These are phyloP conservation scores for Brachionus rotundiformis DNA, from an alignment of 1,140 invertebrate species.

Conservation along the genomic window DNA sequence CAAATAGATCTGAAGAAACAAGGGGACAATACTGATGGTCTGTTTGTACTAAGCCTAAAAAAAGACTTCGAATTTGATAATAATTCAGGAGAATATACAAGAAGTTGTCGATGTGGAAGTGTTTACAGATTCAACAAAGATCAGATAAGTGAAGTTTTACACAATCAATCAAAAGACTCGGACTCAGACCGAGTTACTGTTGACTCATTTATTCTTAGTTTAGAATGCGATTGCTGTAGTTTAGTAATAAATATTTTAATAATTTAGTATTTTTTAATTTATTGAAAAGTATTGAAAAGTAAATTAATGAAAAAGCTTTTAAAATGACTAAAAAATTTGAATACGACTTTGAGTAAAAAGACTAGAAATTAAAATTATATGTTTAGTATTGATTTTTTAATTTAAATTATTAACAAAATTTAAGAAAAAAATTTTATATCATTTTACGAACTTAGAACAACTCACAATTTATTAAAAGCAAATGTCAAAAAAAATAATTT, in stretches of 20 bases:
- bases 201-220: background rate
- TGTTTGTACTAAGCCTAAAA: conserved; percentile 17
- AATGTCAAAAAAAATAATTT: too few relatives aligned
- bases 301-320: background rate
- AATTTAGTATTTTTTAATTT: background rate
- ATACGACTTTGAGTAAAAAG: too few relatives aligned
- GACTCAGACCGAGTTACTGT: background rate
- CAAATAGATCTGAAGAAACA: background rate
- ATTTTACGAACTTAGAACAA: too few relatives aligned
- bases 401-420: too few relatives aligned
- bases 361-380: too few relatives aligned
- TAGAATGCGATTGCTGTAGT: conserved; percentile 40
- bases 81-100: background rate
- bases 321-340: too few relatives aligned
- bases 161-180: background rate
- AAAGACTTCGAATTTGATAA: conserved; percentile 34
- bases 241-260: conserved; percentile 36
- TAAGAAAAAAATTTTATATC: too few relatives aligned
- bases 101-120: conserved; percentile 23
- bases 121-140: conserved; percentile 5
- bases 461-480: too few relatives aligned
- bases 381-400: too few relatives aligned
- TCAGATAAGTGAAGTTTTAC: background rate
- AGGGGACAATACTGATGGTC: background rate
- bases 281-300: background rate